Evolutionary conservation across 1,140 invertebrate species (phyloP), one percentile per base, ranked within the genome.

Genomic region (Chelonus insularis): DNA sequence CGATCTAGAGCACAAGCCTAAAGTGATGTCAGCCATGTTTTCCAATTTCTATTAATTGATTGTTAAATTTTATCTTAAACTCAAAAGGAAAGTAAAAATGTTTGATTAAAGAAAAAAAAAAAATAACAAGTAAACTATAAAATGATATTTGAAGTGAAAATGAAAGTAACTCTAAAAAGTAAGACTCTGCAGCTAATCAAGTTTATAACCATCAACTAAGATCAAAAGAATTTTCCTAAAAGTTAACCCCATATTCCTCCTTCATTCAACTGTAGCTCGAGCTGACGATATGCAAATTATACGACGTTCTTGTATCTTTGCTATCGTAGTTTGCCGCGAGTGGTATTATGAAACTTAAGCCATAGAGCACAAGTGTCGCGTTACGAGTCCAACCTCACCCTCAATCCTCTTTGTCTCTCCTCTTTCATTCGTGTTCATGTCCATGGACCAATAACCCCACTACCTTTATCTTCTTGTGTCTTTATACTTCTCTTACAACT

Each of bases 281-380:
- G 54, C 51, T 52, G 65, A 69, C 61, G 68, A 73, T 76, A 77
- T 77, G 73, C 71, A 76, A 76, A 77, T 77, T 76, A 71, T 73
- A 50, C 54, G 52, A 56, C 56, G 56, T 32, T 59, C 62, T 45
- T 64, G 67, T 72, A 70, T 73, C 68, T 71, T 64, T 50, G 29
- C n/a, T 73, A 74, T 74, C 72, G 67, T 72, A 65, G 65, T 63
- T 64, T 68, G 64, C 67, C 52, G 45, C 50, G 57, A 67, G 69
- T 64, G 72, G 73, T 72, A 76, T 77, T 74, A 75, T 72, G 73
- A 77, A 76, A 77, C 73, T 77, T 77, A 73, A 75, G 72, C 73
- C 69, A 66, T 75, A 71, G 66, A 69, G 72, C 72, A 69, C 73
- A 74, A 76, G 71, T 77, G 75, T 75, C 70, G 73, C 71, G 70